Evolutionary conservation across 2,888 invertebrate genomes (phyloP), one percentile per base, ranked within the genome.

Genomic region (Morinoia aosen): DNA sequence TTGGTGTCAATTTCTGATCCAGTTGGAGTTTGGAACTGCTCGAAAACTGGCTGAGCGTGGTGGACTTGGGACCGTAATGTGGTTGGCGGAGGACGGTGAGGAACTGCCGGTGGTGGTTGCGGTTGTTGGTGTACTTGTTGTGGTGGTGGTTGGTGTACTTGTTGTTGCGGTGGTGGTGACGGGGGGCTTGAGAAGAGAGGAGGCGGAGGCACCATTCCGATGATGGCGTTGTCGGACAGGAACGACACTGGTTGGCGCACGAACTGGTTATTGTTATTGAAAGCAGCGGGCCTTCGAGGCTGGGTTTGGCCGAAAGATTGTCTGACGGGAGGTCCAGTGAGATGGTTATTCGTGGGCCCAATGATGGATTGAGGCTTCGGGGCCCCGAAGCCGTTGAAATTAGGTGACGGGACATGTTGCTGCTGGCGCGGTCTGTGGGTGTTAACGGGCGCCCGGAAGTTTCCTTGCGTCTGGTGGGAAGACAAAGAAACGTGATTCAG

Each of bases 121-220:
- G 25, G 95, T 94, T 10, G 40, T 48, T 58, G 58, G 14, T 39
- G 61, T 58, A 12, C 58, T 88, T 10, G 48, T 58, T 4, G 94
- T 40, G 19, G 94, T 40, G n/a, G 95, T 95, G 14, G 33, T 57
- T 39, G 64, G 19, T 56, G 76, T 56, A 19, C 40, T 91, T 19
- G 48, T 48, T 4, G 94, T 25, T n/a, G 93, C 25, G 14, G 48
- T 16, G 64, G 61, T 11, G 56, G 64, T 64, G 76, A 33, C 2
- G 76, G 25, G 16, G 76, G 76, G 12, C 40, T 57, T 76, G 57
- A 39, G 39, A 90, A 58, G 39, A 93, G 96, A n/a, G 95, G 96
- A 33, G 95, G 96, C 14, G 96, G 96, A 64, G 96, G 96, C n/a
- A 95, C 93, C 96, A 96, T 96, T 25, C 96, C 96, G 19, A 96